Base-by-base conservation (phyloP, 2,797 vertebrate species). In the Echeneis naucrates region DNA sequence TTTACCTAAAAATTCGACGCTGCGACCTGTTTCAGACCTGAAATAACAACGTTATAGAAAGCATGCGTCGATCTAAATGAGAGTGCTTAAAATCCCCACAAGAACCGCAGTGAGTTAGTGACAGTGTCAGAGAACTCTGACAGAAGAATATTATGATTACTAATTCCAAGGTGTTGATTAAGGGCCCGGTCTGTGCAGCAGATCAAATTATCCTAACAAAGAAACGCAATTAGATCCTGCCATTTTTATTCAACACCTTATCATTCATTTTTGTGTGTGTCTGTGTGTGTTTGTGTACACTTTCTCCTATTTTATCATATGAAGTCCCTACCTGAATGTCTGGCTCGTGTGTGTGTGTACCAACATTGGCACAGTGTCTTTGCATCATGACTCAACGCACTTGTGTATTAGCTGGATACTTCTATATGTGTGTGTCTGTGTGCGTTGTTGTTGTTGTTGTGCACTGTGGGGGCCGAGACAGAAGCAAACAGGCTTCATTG, bases 191-290 rank as follows among this genome's bases (percentile, higher is more conserved):
- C 78, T 44, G 76, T 47, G 59, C 72, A 88, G 84, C 84, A 63
- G 62, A 91, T 88, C 83, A 87, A 91, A 92, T 92, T 84, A 92
- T 27, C 32, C 60, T 74, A 78, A 93, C 91, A 92, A 92, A 89
- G 86, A 87, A 91, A 87, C 0, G 62, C 86, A 94, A 93, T 93
- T 92, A 92, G 77, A 88, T 78, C 30, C 77, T 84, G 89, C 82
- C 82, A 79, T 71, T 84, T 90, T 68, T 68, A 75, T 83, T 78
- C 63, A 82, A 37, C 78, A 77, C 72, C 82, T 83, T 88, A 87
- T 89, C 86, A 72, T 54, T 87, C 77, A 80, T 27, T 37, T 12
- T 16, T 35, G 21, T 64, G 42, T 69, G 53, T 75, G 55, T 62
- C 37, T 59, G 48, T 57, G 47, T 65, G 66, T 27, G 54, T 58